A percentile compares a stretch with the other conserved stretches of the same genome.
Evolutionary conservation across 2,797 vertebrate species (phyloP).

Genomic region (Gymnoscopelus microlampas): DNA sequence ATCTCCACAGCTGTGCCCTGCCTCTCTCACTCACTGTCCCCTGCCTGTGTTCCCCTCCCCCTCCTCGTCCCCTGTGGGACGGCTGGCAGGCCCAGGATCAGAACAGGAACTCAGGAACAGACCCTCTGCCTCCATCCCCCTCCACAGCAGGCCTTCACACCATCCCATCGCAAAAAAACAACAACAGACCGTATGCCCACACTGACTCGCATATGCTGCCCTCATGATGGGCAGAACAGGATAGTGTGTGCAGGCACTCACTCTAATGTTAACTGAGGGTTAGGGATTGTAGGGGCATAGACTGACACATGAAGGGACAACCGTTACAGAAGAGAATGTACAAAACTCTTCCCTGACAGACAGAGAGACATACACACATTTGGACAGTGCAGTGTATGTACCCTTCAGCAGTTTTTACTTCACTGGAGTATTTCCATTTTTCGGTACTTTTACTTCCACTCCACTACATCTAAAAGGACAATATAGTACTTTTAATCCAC

Average conservation of each 20-base stretch:
- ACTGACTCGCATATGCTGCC: conserved; percentile 3
- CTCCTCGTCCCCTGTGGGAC: conserved; percentile 54
- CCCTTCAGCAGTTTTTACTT: no score
- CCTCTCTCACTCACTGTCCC: conserved; percentile 44
- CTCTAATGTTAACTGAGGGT: no score
- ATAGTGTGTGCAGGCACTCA: no score
- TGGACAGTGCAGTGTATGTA: not conserved
- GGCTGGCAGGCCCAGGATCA: conserved; percentile 66
- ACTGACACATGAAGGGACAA: no score
- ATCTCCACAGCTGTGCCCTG: conserved; percentile 71
- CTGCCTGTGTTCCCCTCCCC: conserved; percentile 49
- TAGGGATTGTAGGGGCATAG: no score
- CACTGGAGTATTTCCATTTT: no score
- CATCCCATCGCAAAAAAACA: conserved; percentile 32
- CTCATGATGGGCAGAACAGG: no score
- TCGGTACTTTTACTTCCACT: no score
- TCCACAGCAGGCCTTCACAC: conserved; percentile 21
- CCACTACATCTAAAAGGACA: no score
- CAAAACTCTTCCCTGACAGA: no score
- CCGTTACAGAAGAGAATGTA: no score
- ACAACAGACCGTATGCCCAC: conserved; percentile 24
- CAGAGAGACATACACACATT: not conserved
- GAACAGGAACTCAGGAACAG: conserved; percentile 40
- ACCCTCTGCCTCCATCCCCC: conserved; percentile 27
- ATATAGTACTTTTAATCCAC: no score